phyloP scores from a whole-genome alignment of 2,888 invertebrate species.

The Eurois occulta region DNA sequence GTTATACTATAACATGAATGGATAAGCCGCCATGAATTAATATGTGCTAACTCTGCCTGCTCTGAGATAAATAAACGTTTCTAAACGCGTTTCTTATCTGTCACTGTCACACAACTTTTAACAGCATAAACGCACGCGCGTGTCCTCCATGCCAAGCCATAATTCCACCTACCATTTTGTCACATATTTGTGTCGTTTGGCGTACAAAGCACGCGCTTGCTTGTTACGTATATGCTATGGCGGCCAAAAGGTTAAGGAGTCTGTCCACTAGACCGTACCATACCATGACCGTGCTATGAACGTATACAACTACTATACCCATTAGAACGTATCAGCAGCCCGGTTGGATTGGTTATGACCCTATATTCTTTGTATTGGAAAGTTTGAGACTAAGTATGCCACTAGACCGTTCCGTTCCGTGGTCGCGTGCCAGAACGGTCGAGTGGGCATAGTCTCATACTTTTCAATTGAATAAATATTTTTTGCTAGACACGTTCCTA shows the following conservation, averaged over 20 bases:
- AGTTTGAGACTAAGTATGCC: not conserved
- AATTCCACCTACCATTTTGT: too few relatives aligned
- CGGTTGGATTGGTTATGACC: too few relatives aligned
- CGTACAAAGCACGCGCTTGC: too few relatives aligned
- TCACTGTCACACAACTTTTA: not conserved
- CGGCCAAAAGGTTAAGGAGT: too few relatives aligned
- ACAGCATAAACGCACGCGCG: too few relatives aligned
- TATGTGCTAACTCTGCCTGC: not conserved
- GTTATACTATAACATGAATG: not conserved
- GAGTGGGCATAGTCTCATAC: not conserved
- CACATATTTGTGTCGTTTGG: too few relatives aligned
- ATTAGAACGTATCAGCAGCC: too few relatives aligned
- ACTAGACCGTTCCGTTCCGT: not conserved
- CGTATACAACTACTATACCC: not conserved
- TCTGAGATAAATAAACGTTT: constrained; percentile 3
- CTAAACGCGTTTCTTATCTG: not conserved
- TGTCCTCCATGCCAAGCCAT: too few relatives aligned
- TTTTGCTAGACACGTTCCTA: not conserved
- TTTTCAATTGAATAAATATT: not conserved
- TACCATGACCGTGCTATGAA: not conserved
- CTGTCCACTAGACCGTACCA: not conserved
- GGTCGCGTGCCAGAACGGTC: not conserved
- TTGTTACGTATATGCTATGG: too few relatives aligned
- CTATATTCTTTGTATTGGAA: not conserved
- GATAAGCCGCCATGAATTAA: not conserved